Percentiles rank a stretch among this genome's conserved stretches.
Evolutionary conservation across 2,113 vertebrate species (phyloP).

Genomic region (Toxotes jaculatrix): DNA sequence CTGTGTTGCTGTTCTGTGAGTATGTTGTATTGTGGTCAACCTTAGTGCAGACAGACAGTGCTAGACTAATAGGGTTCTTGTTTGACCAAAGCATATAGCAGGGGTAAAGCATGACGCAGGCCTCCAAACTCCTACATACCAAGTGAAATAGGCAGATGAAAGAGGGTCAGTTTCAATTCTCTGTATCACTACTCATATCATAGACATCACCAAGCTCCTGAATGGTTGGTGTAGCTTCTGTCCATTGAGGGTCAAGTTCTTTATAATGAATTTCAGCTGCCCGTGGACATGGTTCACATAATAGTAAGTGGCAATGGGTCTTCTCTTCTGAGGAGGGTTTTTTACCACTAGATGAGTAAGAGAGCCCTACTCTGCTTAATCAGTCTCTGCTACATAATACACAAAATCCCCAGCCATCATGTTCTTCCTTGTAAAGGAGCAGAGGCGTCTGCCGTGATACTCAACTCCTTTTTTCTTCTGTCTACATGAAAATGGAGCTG

Average conservation of each 20-base stretch:
- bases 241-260: not conserved
- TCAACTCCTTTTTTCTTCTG: not conserved
- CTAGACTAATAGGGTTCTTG: not conserved
- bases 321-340: constrained; percentile 46
- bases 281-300: not conserved
- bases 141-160: not conserved
- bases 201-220: not conserved
- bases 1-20: constrained; percentile 16
- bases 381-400: constrained; percentile 50
- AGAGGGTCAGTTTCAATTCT: not conserved
- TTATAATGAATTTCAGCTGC: constrained; percentile 21
- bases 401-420: constrained; percentile 50
- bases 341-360: constrained; percentile 37
- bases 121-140: not conserved
- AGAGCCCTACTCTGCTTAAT: constrained; percentile 45
- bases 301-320: constrained; percentile 31
- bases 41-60: not conserved
- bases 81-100: constrained; percentile 20
- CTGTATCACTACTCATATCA: not conserved
- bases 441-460: constrained; percentile 19
- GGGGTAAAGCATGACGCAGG: constrained; percentile 2
- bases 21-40: not conserved
- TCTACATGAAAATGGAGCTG: constrained; percentile 23
- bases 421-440: constrained; percentile 45
- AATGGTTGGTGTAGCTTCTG: not conserved